A percentile compares a stretch with the other conserved stretches of the same genome.
Conservation (phyloP, 2,888 invertebrate genomes). For the Eupelmus urozonus region DNA sequence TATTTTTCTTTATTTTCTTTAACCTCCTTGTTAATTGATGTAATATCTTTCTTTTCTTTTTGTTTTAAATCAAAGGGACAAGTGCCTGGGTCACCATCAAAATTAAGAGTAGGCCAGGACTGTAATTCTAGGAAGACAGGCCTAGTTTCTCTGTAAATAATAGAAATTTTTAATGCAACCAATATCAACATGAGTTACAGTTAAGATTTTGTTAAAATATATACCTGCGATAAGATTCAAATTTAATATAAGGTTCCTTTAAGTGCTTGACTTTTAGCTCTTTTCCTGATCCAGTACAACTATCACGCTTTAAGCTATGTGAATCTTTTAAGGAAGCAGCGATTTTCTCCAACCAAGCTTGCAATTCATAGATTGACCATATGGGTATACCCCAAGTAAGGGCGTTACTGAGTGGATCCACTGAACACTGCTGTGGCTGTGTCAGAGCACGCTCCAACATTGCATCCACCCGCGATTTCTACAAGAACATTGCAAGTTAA, state of each 20-base stretch:
- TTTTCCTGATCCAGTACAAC: slow-evolving; percentile 60
- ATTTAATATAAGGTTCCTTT: slow-evolving; percentile 85
- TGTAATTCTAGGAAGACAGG: slow-evolving; percentile 83
- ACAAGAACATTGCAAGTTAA: slow-evolving; percentile 35
- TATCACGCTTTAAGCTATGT: slow-evolving; percentile 66
- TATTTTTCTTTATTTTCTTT: slow-evolving; percentile 71
- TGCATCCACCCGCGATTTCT: slow-evolving; percentile 86
- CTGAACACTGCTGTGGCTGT: slow-evolving; percentile 77
- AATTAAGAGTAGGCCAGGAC: slow-evolving; percentile 81
- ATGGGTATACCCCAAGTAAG: slow-evolving; percentile 78
- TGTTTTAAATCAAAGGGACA: slow-evolving; percentile 74
- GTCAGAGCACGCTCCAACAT: slow-evolving; percentile 86
- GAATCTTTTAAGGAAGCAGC: slow-evolving; percentile 79
- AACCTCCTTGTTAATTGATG: slow-evolving; percentile 65
- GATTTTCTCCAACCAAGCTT: slow-evolving; percentile 82
- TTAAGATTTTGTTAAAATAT: slow-evolving; percentile 34
- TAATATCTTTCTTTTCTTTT: slow-evolving; percentile 65
- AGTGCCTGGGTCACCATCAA: slow-evolving; percentile 75
- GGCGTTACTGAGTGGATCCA: slow-evolving; percentile 80
- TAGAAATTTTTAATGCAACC: slow-evolving; percentile 17
- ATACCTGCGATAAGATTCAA: slow-evolving; percentile 85
- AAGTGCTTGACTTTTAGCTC: slow-evolving; percentile 80
- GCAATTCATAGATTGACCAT: slow-evolving; percentile 79
- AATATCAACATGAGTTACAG: background rate
- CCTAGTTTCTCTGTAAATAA: slow-evolving; percentile 78